A percentile compares a stretch with the other conserved stretches of the same genome.
These are phyloP conservation scores for Nephrotoma guestfalica DNA, from an alignment of 2,888 invertebrate species.

Conservation along the genomic window DNA sequence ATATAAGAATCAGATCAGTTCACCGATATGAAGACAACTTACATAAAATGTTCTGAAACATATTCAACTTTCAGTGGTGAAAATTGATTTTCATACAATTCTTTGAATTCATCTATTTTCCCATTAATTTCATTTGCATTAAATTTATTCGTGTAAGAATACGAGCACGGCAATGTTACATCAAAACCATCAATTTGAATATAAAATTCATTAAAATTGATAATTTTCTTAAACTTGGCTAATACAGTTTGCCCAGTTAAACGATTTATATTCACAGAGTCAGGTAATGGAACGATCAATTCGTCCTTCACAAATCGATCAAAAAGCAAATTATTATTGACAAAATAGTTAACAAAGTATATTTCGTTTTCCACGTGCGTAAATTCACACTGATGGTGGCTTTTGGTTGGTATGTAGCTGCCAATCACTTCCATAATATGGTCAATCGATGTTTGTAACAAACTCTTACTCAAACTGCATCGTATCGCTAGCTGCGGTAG, in stretches of 20 bases:
- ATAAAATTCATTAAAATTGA: conserved; percentile 27
- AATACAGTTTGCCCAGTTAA: conserved; percentile 28
- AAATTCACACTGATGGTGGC: conserved; percentile 21
- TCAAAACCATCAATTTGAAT: conserved; percentile 26
- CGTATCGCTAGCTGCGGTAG: conserved; percentile 56
- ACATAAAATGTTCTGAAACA: conserved; percentile 30
- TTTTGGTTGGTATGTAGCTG: conserved; percentile 19
- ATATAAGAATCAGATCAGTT: neutral
- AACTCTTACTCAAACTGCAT: conserved; percentile 47
- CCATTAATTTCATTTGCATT: conserved; percentile 23
- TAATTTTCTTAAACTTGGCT: conserved; percentile 23
- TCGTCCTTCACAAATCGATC: conserved; percentile 22
- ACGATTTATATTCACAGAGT: conserved; percentile 20
- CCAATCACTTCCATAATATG: conserved; percentile 18
- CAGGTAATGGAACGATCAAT: conserved; percentile 21
- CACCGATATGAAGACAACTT: conserved; percentile 12
- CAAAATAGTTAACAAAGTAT: conserved; percentile 25
- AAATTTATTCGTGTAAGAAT: conserved; percentile 25
- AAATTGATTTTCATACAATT: conserved; percentile 32
- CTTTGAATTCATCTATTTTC: conserved; percentile 33
- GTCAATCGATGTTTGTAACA: conserved; percentile 25
- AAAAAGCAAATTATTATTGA: conserved; percentile 23
- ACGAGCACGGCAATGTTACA: conserved; percentile 27
- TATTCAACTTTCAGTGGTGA: conserved; percentile 25
- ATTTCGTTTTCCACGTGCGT: conserved; percentile 18